Evolutionary conservation across 2,888 invertebrate genomes (phyloP).

Genomic region (Chalcosyrphus nemorum): DNA sequence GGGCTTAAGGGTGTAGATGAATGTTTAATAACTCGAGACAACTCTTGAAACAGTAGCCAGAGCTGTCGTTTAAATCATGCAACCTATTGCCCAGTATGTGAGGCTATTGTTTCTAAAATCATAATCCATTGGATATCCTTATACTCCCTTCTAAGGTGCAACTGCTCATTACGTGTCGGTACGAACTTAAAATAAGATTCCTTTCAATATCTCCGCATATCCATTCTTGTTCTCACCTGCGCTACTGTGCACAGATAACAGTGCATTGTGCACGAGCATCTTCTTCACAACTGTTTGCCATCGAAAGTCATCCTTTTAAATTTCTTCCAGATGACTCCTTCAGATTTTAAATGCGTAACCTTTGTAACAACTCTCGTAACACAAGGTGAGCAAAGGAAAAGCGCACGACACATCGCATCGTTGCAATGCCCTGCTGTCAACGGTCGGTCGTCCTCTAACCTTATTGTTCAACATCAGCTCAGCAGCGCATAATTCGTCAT

Average conservation of each 20-base stretch:
- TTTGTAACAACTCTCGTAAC: neutral
- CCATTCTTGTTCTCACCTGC: constrained; percentile 35
- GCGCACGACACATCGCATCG: constrained; percentile 31
- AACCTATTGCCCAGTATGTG: too few relatives aligned
- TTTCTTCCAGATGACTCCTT: constrained; percentile 52
- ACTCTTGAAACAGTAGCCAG: too few relatives aligned
- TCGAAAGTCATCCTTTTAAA: constrained; percentile 15
- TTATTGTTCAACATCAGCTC: constrained; percentile 17
- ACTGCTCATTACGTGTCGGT: constrained; percentile 4
- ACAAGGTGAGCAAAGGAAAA: constrained; percentile 30
- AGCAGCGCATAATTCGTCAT: constrained; percentile 60
- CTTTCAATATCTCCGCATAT: neutral
- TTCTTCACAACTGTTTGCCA: constrained; percentile 13
- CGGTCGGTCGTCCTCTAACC: constrained; percentile 10
- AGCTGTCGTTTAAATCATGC: too few relatives aligned
- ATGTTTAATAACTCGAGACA: too few relatives aligned
- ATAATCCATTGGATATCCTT: too few relatives aligned
- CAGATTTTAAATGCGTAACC: constrained; percentile 17
- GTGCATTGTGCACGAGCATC: constrained; percentile 7
- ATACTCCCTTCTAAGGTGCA: constrained; percentile 8
- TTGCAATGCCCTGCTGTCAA: constrained; percentile 35
- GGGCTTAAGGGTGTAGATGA: too few relatives aligned
- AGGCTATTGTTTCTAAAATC: too few relatives aligned
- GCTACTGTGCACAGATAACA: constrained; percentile 36
- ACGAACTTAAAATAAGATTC: constrained; percentile 25